These are phyloP conservation scores for Resseliella maxima DNA, from an alignment of 2,888 invertebrate species.

Conservation along the genomic window DNA sequence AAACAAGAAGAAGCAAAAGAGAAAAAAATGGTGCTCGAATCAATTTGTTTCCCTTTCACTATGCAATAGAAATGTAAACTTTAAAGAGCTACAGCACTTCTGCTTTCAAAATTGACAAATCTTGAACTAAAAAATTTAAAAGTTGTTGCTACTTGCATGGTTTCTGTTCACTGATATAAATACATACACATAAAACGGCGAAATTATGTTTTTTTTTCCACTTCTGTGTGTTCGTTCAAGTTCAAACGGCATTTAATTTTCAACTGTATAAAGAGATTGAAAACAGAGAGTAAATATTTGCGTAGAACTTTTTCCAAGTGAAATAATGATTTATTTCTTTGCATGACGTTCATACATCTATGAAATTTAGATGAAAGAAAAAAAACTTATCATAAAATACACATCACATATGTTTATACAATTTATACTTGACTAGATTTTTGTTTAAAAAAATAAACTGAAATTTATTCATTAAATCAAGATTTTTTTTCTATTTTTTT, in stretches of 20 bases:
- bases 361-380: not conserved
- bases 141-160: constrained; percentile 21
- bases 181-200: too few species aligned
- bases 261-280: not conserved
- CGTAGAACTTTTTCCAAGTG: not conserved
- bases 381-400: not conserved
- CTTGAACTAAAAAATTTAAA: not conserved
- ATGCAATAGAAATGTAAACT: not conserved
- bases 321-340: constrained; percentile 30
- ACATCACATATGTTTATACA: not conserved
- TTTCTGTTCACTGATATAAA: not conserved
- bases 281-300: not conserved
- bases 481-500: not conserved
- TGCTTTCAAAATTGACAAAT: not conserved
- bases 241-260: not conserved
- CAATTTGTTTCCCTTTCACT: not conserved
- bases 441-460: not conserved
- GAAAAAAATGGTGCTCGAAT: not conserved
- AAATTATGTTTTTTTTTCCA: not conserved
- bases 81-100: not conserved
- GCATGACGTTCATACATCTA: not conserved
- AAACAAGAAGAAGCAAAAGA: not conserved
- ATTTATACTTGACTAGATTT: not conserved
- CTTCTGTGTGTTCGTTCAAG: too few species aligned
- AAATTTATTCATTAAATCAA: not conserved